These are phyloP conservation scores for Harpagus bidentatus DNA, from an alignment of 2,113 vertebrate species.

Conservation along the genomic window DNA sequence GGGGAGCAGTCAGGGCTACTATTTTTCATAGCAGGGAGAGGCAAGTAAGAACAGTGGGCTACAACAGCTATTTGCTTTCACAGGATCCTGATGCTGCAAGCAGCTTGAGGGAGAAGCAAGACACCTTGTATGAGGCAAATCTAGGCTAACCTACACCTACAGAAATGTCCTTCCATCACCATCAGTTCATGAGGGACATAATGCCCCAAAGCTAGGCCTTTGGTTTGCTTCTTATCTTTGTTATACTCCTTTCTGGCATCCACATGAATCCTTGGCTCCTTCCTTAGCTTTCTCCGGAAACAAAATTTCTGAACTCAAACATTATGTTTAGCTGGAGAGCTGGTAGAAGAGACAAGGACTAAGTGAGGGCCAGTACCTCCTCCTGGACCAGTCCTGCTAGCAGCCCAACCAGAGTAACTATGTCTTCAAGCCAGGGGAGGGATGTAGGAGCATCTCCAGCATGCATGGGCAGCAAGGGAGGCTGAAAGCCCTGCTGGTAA, in stretches of 20 bases:
- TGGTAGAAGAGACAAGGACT: neutral
- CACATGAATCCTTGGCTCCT: neutral
- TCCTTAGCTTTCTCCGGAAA: neutral
- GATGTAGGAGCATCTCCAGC: neutral
- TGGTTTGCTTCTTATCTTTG: neutral
- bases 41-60: neutral
- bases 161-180: neutral
- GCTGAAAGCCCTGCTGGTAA: neutral
- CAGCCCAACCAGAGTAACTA: neutral
- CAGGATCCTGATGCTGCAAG: neutral
- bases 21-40: neutral
- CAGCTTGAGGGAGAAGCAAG: neutral
- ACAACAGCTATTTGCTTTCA: neutral
- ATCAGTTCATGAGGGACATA: neutral
- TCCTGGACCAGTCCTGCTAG: neutral
- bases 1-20: rapidly evolving
- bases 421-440: neutral
- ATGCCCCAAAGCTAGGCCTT: neutral
- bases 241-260: neutral
- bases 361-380: neutral
- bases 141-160: neutral
- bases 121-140: neutral
- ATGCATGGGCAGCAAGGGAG: neutral
- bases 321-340: neutral
- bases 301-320: neutral